Base-by-base conservation (phyloP, 2,797 vertebrate genomes). In the Dryobates pubescens region DNA sequence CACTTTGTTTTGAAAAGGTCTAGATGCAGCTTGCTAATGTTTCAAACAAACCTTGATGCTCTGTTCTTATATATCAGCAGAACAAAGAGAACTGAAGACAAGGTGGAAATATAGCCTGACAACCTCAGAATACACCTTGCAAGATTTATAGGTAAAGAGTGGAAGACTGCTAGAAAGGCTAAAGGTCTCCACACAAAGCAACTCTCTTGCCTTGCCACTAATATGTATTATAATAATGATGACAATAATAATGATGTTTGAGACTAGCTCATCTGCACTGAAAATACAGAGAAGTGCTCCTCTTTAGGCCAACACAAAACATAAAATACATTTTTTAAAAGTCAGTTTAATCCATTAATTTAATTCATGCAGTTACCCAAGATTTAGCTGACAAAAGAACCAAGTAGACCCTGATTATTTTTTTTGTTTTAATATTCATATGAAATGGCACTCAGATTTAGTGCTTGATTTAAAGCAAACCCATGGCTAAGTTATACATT, bases 371-470 rank as follows among this genome's bases (percentile, higher is more conserved):
- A 69, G 38, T 65, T 88, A 71, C 76, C 71, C 43, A n/a, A 76
- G 82, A 86, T 89, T 69, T 57, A 86, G 93, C 89, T 91, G 87
- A 94, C 93, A 94, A 86, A 94, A 91, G 85, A 82, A 92, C 54
- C 6, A 16, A 71, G 73, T 12, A 86, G 85, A 86, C 87, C 68
- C 89, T 95, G 80, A 30, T 30, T 18, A 38, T 38, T 12, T 12
- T 56, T 76, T 94, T 76, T 94, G 94, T 93, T 94, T 95, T 93
- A 96, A 95, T 94, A 96, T 75, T 89, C 38, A 13, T 53, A 58
- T 32, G 91, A 94, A 95, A 85, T 85, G 69, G 88, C 69, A 75
- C 82, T 91, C 78, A 77, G 79, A 95, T 89, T 93, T 91, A 82
- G 68, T 63, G 75, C 65, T 91, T 93, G 88, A 94, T 93, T 96